These are phyloP conservation scores for Diadumene lineata DNA, from an alignment of 92 coral and sea anemone genomes.

Conservation along the genomic window DNA sequence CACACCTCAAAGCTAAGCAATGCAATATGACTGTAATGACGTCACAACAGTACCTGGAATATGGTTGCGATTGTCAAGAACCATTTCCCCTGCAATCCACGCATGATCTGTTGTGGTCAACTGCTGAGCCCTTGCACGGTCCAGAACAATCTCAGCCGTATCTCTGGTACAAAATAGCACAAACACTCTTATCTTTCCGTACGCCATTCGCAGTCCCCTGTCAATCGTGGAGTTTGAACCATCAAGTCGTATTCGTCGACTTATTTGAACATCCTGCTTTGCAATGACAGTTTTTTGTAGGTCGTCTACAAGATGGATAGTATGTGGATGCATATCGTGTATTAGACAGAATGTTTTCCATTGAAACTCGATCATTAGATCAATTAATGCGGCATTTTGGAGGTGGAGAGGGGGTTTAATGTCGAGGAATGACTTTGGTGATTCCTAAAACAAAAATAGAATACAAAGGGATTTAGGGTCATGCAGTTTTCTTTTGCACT, in stretches of 20 bases:
- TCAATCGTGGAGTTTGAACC: conserved; percentile 7
- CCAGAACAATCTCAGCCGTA: conserved; percentile 27
- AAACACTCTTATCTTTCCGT: conserved; percentile 25
- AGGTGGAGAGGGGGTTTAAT: conserved; percentile 19
- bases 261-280: background rate
- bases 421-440: conserved; percentile 27
- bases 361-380: conserved; percentile 30
- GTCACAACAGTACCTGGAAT: conserved; percentile 42
- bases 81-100: conserved; percentile 45
- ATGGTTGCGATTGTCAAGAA: conserved; percentile 1
- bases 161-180: conserved; percentile 19
- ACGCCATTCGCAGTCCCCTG: conserved; percentile 11
- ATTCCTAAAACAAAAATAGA: conserved; percentile 8
- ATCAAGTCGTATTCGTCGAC: background rate
- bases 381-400: conserved; percentile 32
- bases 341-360: conserved; percentile 35
- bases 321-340: conserved; percentile 6
- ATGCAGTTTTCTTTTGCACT: background rate
- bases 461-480: conserved; percentile 5
- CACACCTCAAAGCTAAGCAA: no score
- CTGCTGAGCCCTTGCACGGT: conserved; percentile 27
- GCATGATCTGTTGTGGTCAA: conserved; percentile 37
- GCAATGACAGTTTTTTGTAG: conserved; percentile 1
- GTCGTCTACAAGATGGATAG: conserved; percentile 17
- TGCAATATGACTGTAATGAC: no score